Evolutionary conservation across 2,113 vertebrate genomes (phyloP).

Genomic region (Pterophyllum scalare): DNA sequence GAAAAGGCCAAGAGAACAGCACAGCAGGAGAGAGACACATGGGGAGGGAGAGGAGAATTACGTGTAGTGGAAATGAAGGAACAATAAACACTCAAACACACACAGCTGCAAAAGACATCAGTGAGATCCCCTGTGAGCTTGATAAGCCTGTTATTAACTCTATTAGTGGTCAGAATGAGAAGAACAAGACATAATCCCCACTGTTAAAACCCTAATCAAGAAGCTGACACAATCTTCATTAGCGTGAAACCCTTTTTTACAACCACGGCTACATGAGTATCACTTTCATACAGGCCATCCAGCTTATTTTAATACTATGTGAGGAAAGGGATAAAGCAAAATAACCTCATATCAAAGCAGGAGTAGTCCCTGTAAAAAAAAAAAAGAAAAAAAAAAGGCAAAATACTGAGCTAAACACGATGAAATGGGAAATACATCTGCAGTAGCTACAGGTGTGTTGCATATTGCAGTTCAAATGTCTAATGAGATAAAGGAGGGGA

Average conservation of each 20-base stretch:
- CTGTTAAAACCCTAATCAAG: constrained; percentile 45
- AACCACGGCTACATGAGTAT: not conserved
- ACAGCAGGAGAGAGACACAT: constrained; percentile 44
- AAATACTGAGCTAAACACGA: not conserved
- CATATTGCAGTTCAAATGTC: not conserved
- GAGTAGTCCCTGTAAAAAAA: not conserved
- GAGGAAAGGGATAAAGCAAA: not conserved
- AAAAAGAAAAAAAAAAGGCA: not conserved
- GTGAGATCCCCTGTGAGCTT: constrained; percentile 41
- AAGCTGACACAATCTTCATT: constrained; percentile 38
- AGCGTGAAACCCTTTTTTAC: constrained; percentile 9
- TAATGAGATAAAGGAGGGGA: not conserved
- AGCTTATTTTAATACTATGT: not conserved
- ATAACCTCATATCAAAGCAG: not conserved
- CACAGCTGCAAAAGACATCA: constrained; percentile 48
- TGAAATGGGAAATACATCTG: not conserved
- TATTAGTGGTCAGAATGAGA: constrained; percentile 54
- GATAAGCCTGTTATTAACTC: constrained; percentile 62
- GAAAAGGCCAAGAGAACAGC: constrained; percentile 34
- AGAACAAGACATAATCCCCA: constrained; percentile 46
- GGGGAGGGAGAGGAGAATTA: constrained; percentile 27
- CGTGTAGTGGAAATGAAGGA: constrained; percentile 29
- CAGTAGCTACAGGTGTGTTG: not conserved
- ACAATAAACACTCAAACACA: constrained; percentile 53
- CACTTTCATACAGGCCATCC: constrained; percentile 5